Evolutionary conservation across 2,797 vertebrate species (phyloP), one percentile per base, ranked within the genome.

Genomic region (Bucorvus abyssinicus): DNA sequence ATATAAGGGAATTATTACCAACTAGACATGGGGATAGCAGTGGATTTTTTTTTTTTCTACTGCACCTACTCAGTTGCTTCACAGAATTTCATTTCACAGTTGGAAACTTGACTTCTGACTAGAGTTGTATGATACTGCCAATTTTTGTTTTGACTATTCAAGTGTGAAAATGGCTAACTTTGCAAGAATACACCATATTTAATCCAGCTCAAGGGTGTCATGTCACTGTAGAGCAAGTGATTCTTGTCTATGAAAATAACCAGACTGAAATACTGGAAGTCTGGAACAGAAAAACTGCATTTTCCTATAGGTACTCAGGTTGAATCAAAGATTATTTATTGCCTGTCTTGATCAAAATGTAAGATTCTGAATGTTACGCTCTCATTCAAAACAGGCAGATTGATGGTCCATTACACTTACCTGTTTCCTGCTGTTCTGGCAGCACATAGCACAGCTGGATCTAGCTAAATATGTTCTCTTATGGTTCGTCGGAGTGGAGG

Each of bases 141-240:
- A 40, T 94, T 95, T 96, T 96, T 87, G 47, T 47, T 91, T 93
- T 87, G 81, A 85, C 61, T 82, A 27, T 50, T 86, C 50, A 80
- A 87, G 83, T 87, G 71, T 87, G 87, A 95, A 96, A 94, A 83
- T 76, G 61, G 47, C 75, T 87, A 94, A 74, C 77, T 97, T 94
- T 89, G 83, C 47, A 85, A 91, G 65, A 86, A 85, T 60, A 30
- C 22, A 32, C 29, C 22, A 34, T 76, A 68, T 70, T 87, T 82
- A 79, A 84, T 92, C 34, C 84, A 77, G 67, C 52, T 91, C 36
- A 74, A 64, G 57, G 14, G 38, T 67, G 34, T 80, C 53, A 45
- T 0, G 0, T 90, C 84, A 55, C 56, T 85, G 50, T 84, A 57
- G 23, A 91, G 57, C 47, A 87, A 94, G 70, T 57, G 64, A 34